phyloP scores from a whole-genome alignment of 2,113 vertebrate genomes.

The Calyptommatus sinebrachiatus region DNA sequence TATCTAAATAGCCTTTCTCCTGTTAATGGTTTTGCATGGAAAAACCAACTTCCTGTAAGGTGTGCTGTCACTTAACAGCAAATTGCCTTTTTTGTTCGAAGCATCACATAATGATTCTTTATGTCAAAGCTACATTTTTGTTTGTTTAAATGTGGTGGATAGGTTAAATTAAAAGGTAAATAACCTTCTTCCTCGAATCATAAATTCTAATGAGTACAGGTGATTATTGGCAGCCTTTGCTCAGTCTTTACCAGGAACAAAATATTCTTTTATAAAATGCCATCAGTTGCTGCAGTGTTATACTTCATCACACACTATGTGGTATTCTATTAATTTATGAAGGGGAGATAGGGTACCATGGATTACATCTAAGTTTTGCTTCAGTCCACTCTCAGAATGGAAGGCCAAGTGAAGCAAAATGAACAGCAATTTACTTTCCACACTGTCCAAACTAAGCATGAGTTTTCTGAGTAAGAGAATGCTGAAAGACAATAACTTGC shows the following conservation, averaged over 20 bases:
- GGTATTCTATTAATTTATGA: not conserved
- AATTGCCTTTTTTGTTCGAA: constrained; percentile 37
- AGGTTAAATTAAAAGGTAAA: not conserved
- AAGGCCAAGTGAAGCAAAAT: no score
- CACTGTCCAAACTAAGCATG: no score
- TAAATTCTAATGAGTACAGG: not conserved
- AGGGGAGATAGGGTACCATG: not conserved
- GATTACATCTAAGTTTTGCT: not conserved
- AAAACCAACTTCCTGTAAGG: not conserved
- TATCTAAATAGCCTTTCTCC: not conserved
- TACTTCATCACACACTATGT: not conserved
- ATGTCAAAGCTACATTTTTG: not conserved
- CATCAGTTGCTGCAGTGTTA: not conserved
- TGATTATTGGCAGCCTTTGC: not conserved
- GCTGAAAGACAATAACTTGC: no score
- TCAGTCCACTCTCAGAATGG: not conserved
- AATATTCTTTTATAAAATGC: not conserved
- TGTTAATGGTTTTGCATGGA: not conserved
- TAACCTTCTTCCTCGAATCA: not conserved
- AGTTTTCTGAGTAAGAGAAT: no score
- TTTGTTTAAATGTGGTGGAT: not conserved
- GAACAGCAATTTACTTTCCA: no score
- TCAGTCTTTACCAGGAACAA: not conserved
- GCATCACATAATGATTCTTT: constrained; percentile 28
- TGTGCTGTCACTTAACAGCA: not conserved